phyloP scores from a whole-genome alignment of 2,888 invertebrate species.

The Oscheius sp. region DNA sequence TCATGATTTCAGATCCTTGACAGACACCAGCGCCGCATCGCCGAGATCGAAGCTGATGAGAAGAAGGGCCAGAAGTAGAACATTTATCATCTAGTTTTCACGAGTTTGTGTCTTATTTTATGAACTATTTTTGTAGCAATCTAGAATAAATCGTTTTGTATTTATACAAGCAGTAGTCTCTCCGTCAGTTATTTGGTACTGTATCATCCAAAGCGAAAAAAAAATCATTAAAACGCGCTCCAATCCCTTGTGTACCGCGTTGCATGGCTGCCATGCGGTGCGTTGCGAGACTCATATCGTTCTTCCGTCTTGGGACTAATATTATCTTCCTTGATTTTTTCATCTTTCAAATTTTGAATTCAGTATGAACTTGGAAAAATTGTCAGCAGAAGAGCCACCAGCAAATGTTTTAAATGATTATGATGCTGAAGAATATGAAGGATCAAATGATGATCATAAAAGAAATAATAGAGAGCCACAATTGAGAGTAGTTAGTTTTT shows the following conservation, averaged over 20 bases:
- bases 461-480: background rate
- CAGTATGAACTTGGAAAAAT: background rate
- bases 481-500: background rate
- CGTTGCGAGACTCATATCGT: constrained; percentile 28
- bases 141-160: constrained; percentile 18
- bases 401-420: background rate
- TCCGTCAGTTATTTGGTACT: background rate
- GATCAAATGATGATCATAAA: background rate
- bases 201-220: too few relatives aligned
- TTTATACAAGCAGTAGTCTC: too few relatives aligned
- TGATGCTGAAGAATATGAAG: background rate
- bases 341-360: background rate
- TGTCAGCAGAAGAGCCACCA: constrained; percentile 10
- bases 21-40: constrained; percentile 49
- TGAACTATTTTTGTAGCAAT: constrained; percentile 17
- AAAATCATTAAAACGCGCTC: constrained; percentile 14
- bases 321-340: background rate
- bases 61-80: constrained; percentile 26
- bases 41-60: constrained; percentile 43
- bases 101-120: constrained; percentile 2
- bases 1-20: constrained; percentile 49
- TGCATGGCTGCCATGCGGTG: background rate
- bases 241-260: background rate
- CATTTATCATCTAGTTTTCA: background rate
- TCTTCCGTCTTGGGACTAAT: constrained; percentile 17